phyloP scores from a whole-genome alignment of 1,140 invertebrate genomes.

The Drosophila obscura region DNA sequence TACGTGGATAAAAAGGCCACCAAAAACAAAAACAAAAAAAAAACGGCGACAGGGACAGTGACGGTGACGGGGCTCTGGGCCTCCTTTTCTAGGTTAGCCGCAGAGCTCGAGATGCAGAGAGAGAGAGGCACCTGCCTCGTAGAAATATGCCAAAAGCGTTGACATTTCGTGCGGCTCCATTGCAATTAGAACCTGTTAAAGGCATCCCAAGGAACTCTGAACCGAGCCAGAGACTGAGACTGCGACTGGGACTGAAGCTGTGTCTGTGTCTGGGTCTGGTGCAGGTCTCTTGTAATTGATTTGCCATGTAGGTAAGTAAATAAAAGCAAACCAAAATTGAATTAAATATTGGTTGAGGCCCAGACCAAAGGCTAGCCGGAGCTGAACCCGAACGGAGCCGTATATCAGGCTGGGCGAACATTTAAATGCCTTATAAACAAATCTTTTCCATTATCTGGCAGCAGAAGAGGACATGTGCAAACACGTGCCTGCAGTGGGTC shows the following conservation, averaged over 20 bases:
- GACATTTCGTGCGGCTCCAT: slow-evolving; percentile 71
- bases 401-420: slow-evolving; percentile 14
- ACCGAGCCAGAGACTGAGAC: slow-evolving; percentile 4
- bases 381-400: not conserved
- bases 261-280: slow-evolving; percentile 9
- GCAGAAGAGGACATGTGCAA: slow-evolving; percentile 22
- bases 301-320: slow-evolving; percentile 55
- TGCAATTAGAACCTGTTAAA: slow-evolving; percentile 76
- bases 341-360: slow-evolving; percentile 53
- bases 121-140: slow-evolving; percentile 64
- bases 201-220: slow-evolving; percentile 40
- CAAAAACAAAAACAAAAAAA: slow-evolving; percentile 44
- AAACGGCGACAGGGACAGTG: not conserved
- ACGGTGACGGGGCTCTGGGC: slow-evolving; percentile 22
- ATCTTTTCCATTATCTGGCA: slow-evolving; percentile 54
- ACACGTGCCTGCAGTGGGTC: slow-evolving; percentile 35
- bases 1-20: slow-evolving; percentile 54
- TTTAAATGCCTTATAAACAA: slow-evolving; percentile 69
- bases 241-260: not conserved
- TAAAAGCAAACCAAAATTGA: slow-evolving; percentile 53
- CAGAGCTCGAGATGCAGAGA: slow-evolving; percentile 25
- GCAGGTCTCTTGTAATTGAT: slow-evolving; percentile 64
- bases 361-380: slow-evolving; percentile 16
- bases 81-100: slow-evolving; percentile 71
- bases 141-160: slow-evolving; percentile 70